A percentile compares a stretch with the other conserved stretches of the same genome.
Evolutionary conservation across 2,797 vertebrate genomes (phyloP).

Genomic region (Rhincodon typus): DNA sequence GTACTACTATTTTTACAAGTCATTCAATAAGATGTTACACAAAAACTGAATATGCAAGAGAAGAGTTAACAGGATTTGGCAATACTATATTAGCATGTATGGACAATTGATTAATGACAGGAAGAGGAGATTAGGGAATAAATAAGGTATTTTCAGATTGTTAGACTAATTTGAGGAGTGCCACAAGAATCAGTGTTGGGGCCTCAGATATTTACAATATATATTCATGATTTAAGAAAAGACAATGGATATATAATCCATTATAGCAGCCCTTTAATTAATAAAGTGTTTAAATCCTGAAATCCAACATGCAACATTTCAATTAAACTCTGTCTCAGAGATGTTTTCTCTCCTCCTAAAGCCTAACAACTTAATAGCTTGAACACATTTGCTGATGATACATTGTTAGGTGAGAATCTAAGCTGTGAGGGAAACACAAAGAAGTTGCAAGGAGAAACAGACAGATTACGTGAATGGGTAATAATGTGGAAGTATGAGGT

Average conservation of each 20-base stretch:
- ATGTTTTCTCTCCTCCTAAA: too few relatives aligned
- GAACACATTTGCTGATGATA: neutral
- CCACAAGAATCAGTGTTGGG: neutral
- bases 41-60: neutral
- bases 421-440: too few relatives aligned
- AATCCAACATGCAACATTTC: too few relatives aligned
- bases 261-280: too few relatives aligned
- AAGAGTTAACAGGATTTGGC: neutral
- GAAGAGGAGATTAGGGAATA: neutral
- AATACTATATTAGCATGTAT: too few relatives aligned
- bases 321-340: too few relatives aligned
- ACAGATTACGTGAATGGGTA: neutral
- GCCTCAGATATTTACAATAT: neutral
- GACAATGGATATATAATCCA: neutral
- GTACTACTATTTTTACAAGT: neutral
- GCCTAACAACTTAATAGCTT: too few relatives aligned
- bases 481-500: neutral
- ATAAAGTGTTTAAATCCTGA: too few relatives aligned
- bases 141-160: neutral
- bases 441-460: too few relatives aligned
- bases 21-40: neutral
- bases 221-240: neutral
- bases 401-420: neutral
- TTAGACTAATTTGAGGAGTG: neutral
- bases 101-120: neutral